Evolutionary conservation across 2,888 invertebrate genomes (phyloP).

Genomic region (Hydraecia micacea): DNA sequence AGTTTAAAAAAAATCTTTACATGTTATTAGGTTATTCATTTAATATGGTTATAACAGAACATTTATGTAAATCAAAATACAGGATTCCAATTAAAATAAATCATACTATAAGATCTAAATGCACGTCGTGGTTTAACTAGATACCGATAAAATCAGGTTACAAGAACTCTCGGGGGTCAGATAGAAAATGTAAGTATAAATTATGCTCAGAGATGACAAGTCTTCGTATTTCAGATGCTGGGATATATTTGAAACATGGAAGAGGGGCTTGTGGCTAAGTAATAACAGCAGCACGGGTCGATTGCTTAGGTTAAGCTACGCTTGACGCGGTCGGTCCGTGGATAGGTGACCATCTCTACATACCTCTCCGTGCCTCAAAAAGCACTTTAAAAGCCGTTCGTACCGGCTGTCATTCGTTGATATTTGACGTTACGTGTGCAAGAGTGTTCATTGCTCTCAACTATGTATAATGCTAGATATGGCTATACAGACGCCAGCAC

Average conservation of each 20-base stretch:
- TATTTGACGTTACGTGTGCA: no score
- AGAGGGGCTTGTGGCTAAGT: no score
- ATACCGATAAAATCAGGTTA: conserved; percentile 44
- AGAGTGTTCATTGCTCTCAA: no score
- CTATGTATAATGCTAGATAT: no score
- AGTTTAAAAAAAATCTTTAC: not conserved
- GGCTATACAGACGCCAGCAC: no score
- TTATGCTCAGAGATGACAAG: conserved; percentile 12
- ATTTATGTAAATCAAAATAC: not conserved
- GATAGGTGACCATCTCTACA: no score
- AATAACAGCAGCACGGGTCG: no score
- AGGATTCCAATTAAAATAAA: conserved; percentile 36
- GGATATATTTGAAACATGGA: not conserved
- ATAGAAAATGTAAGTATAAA: conserved; percentile 42
- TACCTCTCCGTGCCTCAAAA: no score
- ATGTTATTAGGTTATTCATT: not conserved
- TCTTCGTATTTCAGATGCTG: conserved; percentile 17
- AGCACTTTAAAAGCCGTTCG: no score
- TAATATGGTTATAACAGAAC: not conserved
- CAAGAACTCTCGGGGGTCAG: conserved; percentile 42
- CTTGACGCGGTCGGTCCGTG: no score
- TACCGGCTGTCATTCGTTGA: no score
- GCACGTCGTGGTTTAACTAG: conserved; percentile 37
- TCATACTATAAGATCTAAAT: conserved; percentile 35
- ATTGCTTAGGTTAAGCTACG: no score